Percentiles rank a stretch among this genome's conserved stretches.
phyloP scores from a whole-genome alignment of 1,140 invertebrate species.

The Bathynomus jamesi region DNA sequence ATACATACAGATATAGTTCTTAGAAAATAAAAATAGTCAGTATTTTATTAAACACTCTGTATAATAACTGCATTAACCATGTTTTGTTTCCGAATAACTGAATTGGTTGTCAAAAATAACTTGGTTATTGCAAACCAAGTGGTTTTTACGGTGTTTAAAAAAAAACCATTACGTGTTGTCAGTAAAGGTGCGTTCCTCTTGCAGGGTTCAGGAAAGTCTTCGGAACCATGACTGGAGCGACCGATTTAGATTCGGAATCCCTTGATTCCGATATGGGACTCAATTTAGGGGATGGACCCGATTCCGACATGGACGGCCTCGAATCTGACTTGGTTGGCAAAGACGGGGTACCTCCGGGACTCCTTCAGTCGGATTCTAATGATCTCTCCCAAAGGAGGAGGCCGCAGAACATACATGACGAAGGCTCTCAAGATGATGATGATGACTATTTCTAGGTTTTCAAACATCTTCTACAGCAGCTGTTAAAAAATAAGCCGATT shows the following conservation, averaged over 20 bases:
- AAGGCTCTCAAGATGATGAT: not conserved
- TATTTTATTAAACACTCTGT: too few relatives aligned
- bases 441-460: too few relatives aligned
- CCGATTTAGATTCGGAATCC: slow-evolving; percentile 43
- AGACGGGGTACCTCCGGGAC: not conserved
- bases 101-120: too few relatives aligned
- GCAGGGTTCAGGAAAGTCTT: slow-evolving; percentile 41
- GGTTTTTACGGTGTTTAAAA: too few relatives aligned
- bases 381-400: not conserved
- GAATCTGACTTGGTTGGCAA: not conserved
- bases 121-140: too few relatives aligned
- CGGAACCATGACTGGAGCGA: slow-evolving; percentile 49
- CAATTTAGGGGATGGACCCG: slow-evolving; percentile 43
- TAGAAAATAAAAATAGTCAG: too few relatives aligned
- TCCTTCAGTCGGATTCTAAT: not conserved
- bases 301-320: not conserved
- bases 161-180: too few relatives aligned
- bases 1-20: too few relatives aligned
- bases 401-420: not conserved
- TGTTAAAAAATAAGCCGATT: not conserved
- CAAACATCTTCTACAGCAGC: not conserved
- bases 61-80: too few relatives aligned
- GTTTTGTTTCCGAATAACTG: too few relatives aligned
- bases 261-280: slow-evolving; percentile 49
- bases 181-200: too few relatives aligned